These are phyloP conservation scores for Drosophila lacicola DNA, from an alignment of 2,888 invertebrate species.

Conservation along the genomic window DNA sequence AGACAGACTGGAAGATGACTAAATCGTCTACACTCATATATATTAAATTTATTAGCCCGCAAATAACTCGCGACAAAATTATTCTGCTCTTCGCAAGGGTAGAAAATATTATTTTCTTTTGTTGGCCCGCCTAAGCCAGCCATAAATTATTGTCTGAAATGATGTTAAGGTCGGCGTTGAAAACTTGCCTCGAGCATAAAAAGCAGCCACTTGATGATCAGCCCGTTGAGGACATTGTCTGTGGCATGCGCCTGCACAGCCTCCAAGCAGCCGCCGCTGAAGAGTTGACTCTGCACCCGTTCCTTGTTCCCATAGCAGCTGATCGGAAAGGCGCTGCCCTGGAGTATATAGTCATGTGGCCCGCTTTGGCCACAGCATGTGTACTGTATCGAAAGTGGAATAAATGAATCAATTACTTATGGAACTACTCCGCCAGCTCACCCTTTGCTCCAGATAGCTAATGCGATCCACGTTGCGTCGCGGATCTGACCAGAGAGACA, in stretches of 20 bases:
- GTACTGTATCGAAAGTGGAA: slow-evolving; percentile 51
- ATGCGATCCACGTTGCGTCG: slow-evolving; percentile 59
- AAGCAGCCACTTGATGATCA: slow-evolving; percentile 79
- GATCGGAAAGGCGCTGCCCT: slow-evolving; percentile 66
- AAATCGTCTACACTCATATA: no score
- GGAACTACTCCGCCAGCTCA: slow-evolving; percentile 16
- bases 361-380: slow-evolving; percentile 82
- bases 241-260: slow-evolving; percentile 70
- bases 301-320: slow-evolving; percentile 68
- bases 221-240: slow-evolving; percentile 72
- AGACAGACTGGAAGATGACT: no score
- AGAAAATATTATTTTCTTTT: slow-evolving; percentile 22
- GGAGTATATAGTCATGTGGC: slow-evolving; percentile 74
- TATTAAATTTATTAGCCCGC: no score
- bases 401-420: no score
- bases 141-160: slow-evolving; percentile 30
- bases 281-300: slow-evolving; percentile 55
- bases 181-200: slow-evolving; percentile 76
- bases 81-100: neutral
- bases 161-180: slow-evolving; percentile 25
- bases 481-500: slow-evolving; percentile 71
- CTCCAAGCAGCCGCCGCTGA: slow-evolving; percentile 64
- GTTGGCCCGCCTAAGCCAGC: slow-evolving; percentile 48
- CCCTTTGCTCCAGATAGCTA: slow-evolving; percentile 68
- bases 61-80: neutral